Evolutionary conservation across 2,113 vertebrate genomes (phyloP).

Genomic region (Manacus vitellinus): DNA sequence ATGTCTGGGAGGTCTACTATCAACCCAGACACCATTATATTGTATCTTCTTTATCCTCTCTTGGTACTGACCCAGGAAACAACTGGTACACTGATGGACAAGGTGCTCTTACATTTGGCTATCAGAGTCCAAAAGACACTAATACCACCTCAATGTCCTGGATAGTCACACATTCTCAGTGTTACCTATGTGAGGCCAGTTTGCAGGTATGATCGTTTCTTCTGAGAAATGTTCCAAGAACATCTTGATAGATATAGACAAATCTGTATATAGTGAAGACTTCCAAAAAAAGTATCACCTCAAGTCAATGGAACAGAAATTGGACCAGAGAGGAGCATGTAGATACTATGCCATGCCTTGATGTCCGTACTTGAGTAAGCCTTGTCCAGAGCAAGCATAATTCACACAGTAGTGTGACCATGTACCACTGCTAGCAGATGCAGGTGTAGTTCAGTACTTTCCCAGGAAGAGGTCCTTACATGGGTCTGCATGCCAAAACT

Average conservation of each 20-base stretch:
- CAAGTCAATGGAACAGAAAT: constrained; percentile 49
- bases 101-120: constrained; percentile 48
- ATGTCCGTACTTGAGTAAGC: constrained; percentile 32
- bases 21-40: constrained; percentile 36
- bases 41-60: constrained; percentile 58
- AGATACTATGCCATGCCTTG: constrained; percentile 45
- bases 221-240: constrained; percentile 60
- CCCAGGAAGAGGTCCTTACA: constrained; percentile 52
- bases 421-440: constrained; percentile 46
- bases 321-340: constrained; percentile 34
- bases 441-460: constrained; percentile 52
- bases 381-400: constrained; percentile 55
- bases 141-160: constrained; percentile 52
- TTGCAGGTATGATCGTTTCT: constrained; percentile 34
- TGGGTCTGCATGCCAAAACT: constrained; percentile 23
- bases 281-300: constrained; percentile 36
- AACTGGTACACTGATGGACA: constrained; percentile 45
- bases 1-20: constrained; percentile 47
- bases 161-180: constrained; percentile 40
- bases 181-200: constrained; percentile 42
- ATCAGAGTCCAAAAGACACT: constrained; percentile 60
- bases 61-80: constrained; percentile 56
- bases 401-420: constrained; percentile 60
- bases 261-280: constrained; percentile 18
- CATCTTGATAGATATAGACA: constrained; percentile 43